Conservation (phyloP, 2,888 invertebrate species). For the Drosophila sordidula region DNA sequence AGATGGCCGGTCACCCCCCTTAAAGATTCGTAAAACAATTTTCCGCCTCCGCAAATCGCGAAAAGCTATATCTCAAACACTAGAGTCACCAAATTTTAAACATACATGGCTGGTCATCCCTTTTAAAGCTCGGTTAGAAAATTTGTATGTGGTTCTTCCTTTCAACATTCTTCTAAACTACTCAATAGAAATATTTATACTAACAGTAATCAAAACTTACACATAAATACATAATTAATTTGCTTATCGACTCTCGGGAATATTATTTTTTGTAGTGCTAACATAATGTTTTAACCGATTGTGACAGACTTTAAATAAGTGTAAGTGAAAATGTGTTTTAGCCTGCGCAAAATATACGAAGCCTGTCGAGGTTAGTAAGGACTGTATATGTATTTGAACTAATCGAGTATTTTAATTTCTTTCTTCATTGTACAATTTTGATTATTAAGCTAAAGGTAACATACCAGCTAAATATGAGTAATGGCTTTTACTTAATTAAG, state of each 20-base stretch:
- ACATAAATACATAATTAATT: background rate
- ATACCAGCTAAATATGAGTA: background rate
- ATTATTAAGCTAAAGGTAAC: background rate
- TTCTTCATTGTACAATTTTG: background rate
- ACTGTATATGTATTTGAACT: background rate
- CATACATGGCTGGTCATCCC: too few species aligned
- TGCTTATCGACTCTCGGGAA: background rate
- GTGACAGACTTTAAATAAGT: background rate
- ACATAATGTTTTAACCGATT: background rate
- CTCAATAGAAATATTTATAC: background rate
- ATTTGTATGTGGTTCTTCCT: too few species aligned
- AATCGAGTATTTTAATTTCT: background rate
- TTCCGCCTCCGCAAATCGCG: too few species aligned
- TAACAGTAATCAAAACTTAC: background rate
- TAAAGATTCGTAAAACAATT: too few species aligned
- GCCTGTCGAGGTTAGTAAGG: slow-evolving; percentile 12
- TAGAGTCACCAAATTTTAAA: too few species aligned
- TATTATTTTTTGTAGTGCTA: background rate
- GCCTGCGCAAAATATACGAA: slow-evolving; percentile 1
- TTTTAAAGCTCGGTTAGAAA: too few species aligned
- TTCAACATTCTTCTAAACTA: background rate
- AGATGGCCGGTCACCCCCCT: too few species aligned
- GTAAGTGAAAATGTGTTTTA: slow-evolving; percentile 12
- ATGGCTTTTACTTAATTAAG: background rate
- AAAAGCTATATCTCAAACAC: too few species aligned